Evolutionary conservation across 2,113 vertebrate genomes (phyloP), one percentile per base, ranked within the genome.

Genomic region (Carassius auratus): DNA sequence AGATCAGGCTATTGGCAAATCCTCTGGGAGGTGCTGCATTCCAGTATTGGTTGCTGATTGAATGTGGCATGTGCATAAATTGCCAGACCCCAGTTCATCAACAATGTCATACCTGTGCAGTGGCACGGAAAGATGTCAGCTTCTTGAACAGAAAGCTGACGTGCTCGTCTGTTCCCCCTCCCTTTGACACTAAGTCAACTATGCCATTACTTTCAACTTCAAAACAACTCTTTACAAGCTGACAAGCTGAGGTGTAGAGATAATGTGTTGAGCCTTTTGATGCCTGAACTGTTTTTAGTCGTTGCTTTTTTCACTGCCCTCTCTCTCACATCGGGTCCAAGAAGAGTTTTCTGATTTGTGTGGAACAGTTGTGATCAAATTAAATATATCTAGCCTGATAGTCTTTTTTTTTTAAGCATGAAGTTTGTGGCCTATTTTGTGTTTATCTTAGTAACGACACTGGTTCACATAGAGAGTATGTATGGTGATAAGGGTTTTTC

Each of bases 11-110:
- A 87, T 87, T 92, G 92, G 89, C 90, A 91, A 90, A 88, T 91
- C 89, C 86, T 89, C 75, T 89, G 84, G 83, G 91, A 93, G 92
- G 90, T 92, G 91, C 79, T 87, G 91, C 90, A 93, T 93, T 93
- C 90, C 91, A 88, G 92, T 83, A 88, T 78, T 84, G 87, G 89
- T 88, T 90, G 90, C 87, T 89, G 91, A 93, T 71, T 69, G 85
- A 89, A 91, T 90, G 80, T 89, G 91, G 89, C 86, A 92, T 92
- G 90, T 84, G 61, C 77, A 33, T 23, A 71, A 87, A 78, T 68
- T 89, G 85, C 87, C 86, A 48, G 71, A 86, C 85, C 78, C 59
- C 62, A 88, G 89, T 85, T 90, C 83, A 66, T 91, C 90, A 86
- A 92, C 92, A 93, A 90, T 86, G 89, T 87, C 52, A 85, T 84